These are phyloP conservation scores for Apteryx owenii DNA, from an alignment of 2,113 vertebrate genomes.

Conservation along the genomic window DNA sequence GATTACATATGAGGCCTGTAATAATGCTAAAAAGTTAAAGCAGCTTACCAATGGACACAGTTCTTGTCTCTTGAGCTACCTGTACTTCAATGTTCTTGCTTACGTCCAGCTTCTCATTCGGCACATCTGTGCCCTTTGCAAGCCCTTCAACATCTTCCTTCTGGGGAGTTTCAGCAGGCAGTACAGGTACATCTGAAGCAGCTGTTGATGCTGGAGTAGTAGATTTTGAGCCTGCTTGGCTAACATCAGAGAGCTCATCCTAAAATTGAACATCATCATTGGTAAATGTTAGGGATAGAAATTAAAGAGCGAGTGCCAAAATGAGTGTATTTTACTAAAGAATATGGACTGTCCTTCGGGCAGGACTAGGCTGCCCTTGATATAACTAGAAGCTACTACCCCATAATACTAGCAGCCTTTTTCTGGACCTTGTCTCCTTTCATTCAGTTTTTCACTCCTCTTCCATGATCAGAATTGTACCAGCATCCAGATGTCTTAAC, in stretches of 20 bases:
- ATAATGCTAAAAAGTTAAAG: background rate
- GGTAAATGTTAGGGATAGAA: background rate
- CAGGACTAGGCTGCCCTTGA: background rate
- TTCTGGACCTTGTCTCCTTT: background rate
- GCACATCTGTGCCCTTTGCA: slow-evolving; percentile 77
- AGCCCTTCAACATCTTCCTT: slow-evolving; percentile 77
- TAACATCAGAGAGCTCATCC: slow-evolving; percentile 90
- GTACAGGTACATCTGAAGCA: slow-evolving; percentile 75
- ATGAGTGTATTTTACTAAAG: background rate
- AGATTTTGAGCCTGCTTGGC: slow-evolving; percentile 82
- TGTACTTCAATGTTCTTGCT: slow-evolving; percentile 82
- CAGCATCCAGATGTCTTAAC: background rate
- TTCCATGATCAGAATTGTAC: background rate
- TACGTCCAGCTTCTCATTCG: slow-evolving; percentile 76
- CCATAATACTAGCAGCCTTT: background rate
- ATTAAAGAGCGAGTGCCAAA: background rate
- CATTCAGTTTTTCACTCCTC: background rate
- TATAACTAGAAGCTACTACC: background rate
- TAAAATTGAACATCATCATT: slow-evolving; percentile 55
- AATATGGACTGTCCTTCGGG: background rate
- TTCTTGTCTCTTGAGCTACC: slow-evolving; percentile 86
- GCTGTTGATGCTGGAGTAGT: slow-evolving; percentile 83
- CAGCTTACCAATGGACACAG: slow-evolving; percentile 81
- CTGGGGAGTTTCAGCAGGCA: slow-evolving; percentile 76
- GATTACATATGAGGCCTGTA: background rate